These are phyloP conservation scores for Phalacrocorax pelagicus DNA, from an alignment of 2,113 vertebrate species.

Conservation along the genomic window DNA sequence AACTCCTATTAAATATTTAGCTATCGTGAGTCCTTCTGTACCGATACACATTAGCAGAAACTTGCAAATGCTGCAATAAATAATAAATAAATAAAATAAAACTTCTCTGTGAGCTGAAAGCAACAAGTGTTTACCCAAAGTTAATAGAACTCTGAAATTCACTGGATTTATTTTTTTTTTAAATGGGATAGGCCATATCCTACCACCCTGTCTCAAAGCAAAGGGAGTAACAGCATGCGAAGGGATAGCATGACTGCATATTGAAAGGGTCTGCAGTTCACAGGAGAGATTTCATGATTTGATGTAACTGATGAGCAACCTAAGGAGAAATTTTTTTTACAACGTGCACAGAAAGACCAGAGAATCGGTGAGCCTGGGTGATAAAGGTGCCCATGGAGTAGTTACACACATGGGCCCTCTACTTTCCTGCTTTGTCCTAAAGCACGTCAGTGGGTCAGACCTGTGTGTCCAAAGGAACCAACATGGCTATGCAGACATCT, in stretches of 20 bases:
- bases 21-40: not conserved
- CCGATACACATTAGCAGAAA: not conserved
- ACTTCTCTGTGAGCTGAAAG: not conserved
- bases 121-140: slow-evolving; percentile 28
- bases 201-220: slow-evolving; percentile 51
- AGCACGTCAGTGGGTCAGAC: not conserved
- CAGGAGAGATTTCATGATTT: not conserved
- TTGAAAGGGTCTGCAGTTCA: not conserved
- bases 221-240: slow-evolving; percentile 9
- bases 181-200: not conserved
- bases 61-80: not conserved
- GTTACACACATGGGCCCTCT: not conserved
- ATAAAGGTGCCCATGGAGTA: not conserved
- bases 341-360: not conserved
- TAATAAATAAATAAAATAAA: no score
- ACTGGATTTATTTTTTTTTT: not conserved
- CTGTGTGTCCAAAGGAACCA: not conserved
- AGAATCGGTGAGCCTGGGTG: not conserved
- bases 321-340: not conserved
- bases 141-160: slow-evolving; percentile 40
- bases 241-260: slow-evolving; percentile 17
- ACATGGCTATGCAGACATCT: not conserved
- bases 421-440: not conserved
- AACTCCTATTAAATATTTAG: not conserved
- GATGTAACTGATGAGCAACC: slow-evolving; percentile 34